phyloP scores from a whole-genome alignment of 2,113 vertebrate species.

The Hiodon tergisus region DNA sequence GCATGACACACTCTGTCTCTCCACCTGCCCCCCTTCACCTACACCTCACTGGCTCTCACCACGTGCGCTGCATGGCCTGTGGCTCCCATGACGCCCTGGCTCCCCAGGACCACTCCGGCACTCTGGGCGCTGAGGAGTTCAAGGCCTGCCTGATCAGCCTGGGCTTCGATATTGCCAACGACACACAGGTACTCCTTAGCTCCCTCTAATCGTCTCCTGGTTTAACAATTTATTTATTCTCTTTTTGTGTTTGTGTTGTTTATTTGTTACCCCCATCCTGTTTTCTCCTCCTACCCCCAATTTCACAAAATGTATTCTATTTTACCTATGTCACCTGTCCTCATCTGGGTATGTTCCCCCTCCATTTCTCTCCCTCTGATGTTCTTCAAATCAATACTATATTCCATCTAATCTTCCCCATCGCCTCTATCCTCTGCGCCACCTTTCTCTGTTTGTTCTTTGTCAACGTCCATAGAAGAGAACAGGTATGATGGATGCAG shows the following conservation, averaged over 20 bases:
- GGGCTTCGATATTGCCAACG: slow-evolving; percentile 99
- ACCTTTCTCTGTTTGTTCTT: slow-evolving; percentile 40
- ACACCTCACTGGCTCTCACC: slow-evolving; percentile 51
- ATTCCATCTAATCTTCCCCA: slow-evolving; percentile 19
- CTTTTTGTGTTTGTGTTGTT: slow-evolving; percentile 19
- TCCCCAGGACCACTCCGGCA: slow-evolving; percentile 73
- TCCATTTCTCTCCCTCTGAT: neutral
- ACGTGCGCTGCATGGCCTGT: slow-evolving; percentile 71
- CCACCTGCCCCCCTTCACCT: slow-evolving; percentile 39
- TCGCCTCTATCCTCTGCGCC: slow-evolving; percentile 8
- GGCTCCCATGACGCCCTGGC: slow-evolving; percentile 53
- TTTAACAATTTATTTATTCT: slow-evolving; percentile 46
- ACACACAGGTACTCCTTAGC: slow-evolving; percentile 88
- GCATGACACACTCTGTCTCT: slow-evolving; percentile 54
- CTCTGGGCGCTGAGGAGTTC: slow-evolving; percentile 97
- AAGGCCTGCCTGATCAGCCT: slow-evolving; percentile 99
- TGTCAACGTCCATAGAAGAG: slow-evolving; percentile 82
- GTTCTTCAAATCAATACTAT: slow-evolving; percentile 9
- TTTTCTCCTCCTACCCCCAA: neutral
- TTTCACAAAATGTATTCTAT: neutral
- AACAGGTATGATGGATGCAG: slow-evolving; percentile 80
- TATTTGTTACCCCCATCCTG: slow-evolving; percentile 11
- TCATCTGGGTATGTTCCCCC: neutral
- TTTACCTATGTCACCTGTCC: neutral
- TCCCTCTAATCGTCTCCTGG: slow-evolving; percentile 31